phyloP scores from a whole-genome alignment of 2,797 vertebrate genomes.

The Lithobates sylvaticus region DNA sequence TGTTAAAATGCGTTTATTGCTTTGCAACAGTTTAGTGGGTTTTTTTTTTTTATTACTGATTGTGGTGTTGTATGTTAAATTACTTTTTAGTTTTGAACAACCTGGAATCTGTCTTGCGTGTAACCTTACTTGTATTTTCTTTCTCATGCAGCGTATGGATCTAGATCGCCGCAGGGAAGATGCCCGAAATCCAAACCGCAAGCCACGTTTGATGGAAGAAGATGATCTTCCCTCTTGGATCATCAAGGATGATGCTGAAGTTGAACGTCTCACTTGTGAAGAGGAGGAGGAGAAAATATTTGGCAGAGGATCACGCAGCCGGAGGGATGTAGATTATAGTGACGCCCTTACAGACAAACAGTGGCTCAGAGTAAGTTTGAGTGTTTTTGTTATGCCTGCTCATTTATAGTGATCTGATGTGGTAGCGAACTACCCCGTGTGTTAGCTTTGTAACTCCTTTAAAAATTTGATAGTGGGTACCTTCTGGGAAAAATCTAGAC shows the following conservation, averaged over 20 bases:
- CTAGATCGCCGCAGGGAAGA: slow-evolving; percentile 95
- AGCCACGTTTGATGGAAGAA: slow-evolving; percentile 95
- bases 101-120: too few relatives aligned
- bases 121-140: neutral
- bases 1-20: too few relatives aligned
- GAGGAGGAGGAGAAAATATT: slow-evolving; percentile 98
- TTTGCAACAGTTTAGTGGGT: too few relatives aligned
- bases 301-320: slow-evolving; percentile 91
- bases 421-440: neutral
- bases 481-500: too few relatives aligned
- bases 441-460: neutral
- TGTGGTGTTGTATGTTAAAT: too few relatives aligned
- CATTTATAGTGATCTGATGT: neutral
- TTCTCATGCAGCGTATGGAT: slow-evolving; percentile 88
- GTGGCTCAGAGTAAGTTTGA: slow-evolving; percentile 90
- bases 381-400: neutral
- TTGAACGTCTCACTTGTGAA: slow-evolving; percentile 95
- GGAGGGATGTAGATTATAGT: slow-evolving; percentile 96
- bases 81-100: neutral
- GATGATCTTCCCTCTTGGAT: slow-evolving; percentile 97
- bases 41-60: too few relatives aligned
- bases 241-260: slow-evolving; percentile 96
- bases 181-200: slow-evolving; percentile 93
- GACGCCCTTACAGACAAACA: slow-evolving; percentile 96
- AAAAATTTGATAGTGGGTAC: too few relatives aligned